These are phyloP conservation scores for Paedocypris sp. DNA, from an alignment of 2,113 vertebrate genomes.

Conservation along the genomic window DNA sequence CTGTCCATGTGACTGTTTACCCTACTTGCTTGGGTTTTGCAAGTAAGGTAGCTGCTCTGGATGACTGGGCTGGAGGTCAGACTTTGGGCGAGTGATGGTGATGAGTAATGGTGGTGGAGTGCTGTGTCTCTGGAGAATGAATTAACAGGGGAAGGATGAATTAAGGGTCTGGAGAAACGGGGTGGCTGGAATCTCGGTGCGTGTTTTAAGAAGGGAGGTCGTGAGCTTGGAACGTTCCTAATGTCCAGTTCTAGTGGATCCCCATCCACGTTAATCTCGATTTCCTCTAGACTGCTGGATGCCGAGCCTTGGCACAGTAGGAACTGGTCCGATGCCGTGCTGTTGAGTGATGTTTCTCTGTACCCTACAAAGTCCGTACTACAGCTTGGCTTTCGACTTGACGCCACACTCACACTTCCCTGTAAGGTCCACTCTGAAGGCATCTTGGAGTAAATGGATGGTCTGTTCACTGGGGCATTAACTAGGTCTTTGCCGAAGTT, in stretches of 20 bases:
- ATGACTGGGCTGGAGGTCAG: not conserved
- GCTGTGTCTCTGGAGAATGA: constrained; percentile 26
- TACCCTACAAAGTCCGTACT: constrained; percentile 15
- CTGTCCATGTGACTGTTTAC: constrained; percentile 14
- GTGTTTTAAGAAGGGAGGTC: constrained; percentile 8
- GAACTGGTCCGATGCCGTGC: constrained; percentile 37
- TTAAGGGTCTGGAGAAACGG: constrained; percentile 17
- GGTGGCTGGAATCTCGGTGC: constrained; percentile 26
- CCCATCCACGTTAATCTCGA: constrained; percentile 66
- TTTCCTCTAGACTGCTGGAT: constrained; percentile 64
- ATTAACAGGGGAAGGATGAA: constrained; percentile 27
- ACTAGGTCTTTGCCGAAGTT: constrained; percentile 31
- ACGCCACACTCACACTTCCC: constrained; percentile 10
- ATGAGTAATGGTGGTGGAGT: constrained; percentile 8
- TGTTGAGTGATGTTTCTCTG: constrained; percentile 36
- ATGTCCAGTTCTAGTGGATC: constrained; percentile 51
- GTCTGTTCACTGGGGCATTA: constrained; percentile 16
- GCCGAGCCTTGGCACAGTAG: constrained; percentile 49
- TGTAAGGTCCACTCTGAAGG: constrained; percentile 24
- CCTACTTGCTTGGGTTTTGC: constrained; percentile 29
- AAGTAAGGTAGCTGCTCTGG: constrained; percentile 35
- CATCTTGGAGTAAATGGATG: constrained; percentile 42
- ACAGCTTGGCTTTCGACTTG: constrained; percentile 4
- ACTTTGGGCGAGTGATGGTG: constrained; percentile 18
- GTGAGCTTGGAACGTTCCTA: not conserved